Conservation (phyloP, 2,113 vertebrate species). For the Oncorhynchus mykiss region DNA sequence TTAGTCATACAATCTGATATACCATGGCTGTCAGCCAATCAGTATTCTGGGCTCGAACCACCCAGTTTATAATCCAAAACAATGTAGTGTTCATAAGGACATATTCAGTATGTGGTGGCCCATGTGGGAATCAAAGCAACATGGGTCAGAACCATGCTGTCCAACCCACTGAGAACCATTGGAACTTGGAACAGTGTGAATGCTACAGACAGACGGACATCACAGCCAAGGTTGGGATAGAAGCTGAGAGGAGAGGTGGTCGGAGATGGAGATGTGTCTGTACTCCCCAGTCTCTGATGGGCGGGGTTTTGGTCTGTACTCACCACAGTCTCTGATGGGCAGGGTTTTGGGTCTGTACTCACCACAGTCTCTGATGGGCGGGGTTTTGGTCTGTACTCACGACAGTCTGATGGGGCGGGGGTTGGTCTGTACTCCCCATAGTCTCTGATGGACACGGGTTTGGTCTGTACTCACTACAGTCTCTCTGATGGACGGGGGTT, state of each 20-base stretch:
- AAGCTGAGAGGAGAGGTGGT: background rate
- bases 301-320: constrained; percentile 81
- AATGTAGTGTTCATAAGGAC: too few relatives aligned
- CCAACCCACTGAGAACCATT: too few relatives aligned
- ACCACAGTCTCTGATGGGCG: constrained; percentile 80
- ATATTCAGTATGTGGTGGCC: background rate
- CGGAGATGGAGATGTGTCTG: constrained; percentile 56
- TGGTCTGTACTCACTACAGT: constrained; percentile 81
- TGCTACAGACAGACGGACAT: background rate
- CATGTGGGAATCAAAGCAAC: too few relatives aligned
- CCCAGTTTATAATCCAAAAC: too few relatives aligned
- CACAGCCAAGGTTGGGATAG: background rate
- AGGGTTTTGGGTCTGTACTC: constrained; percentile 77
- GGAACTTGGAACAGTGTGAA: too few relatives aligned
- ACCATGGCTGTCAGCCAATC: too few relatives aligned
- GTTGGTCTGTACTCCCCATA: constrained; percentile 47
- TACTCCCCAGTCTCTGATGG: constrained; percentile 76
- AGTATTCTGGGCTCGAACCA: too few relatives aligned
- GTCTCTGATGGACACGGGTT: constrained; percentile 77
- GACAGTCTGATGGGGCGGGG: constrained; percentile 80
- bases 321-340: constrained; percentile 78
- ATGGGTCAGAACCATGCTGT: too few relatives aligned
- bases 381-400: constrained; percentile 75
- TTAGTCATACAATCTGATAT: too few relatives aligned
- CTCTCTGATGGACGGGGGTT: constrained; percentile 86